These are phyloP conservation scores for Betta splendens DNA, from an alignment of 2,797 vertebrate genomes.

Conservation along the genomic window DNA sequence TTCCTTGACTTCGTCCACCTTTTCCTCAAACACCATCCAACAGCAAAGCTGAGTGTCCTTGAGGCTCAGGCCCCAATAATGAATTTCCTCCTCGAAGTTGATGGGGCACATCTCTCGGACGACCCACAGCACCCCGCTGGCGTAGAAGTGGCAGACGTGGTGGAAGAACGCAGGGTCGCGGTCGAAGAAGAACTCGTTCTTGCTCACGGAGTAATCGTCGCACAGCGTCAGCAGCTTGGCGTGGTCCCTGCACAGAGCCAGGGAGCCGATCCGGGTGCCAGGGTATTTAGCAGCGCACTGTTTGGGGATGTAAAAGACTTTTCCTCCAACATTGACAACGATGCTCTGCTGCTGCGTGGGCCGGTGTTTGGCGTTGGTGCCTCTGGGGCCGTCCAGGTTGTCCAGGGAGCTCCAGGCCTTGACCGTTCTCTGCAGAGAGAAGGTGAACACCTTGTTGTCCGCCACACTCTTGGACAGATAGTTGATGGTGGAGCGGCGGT, in stretches of 20 bases:
- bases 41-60: slow-evolving; percentile 83
- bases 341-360: slow-evolving; percentile 54
- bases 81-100: slow-evolving; percentile 85
- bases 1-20: slow-evolving; percentile 83
- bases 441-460: slow-evolving; percentile 70
- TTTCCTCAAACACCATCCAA: slow-evolving; percentile 85
- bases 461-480: slow-evolving; percentile 49
- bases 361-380: slow-evolving; percentile 14
- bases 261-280: slow-evolving; percentile 79
- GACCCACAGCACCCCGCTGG: slow-evolving; percentile 83
- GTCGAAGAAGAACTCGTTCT: slow-evolving; percentile 88
- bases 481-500: slow-evolving; percentile 68
- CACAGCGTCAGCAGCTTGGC: slow-evolving; percentile 79
- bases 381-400: slow-evolving; percentile 56
- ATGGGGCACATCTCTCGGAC: slow-evolving; percentile 85
- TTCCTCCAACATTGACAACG: slow-evolving; percentile 85
- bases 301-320: slow-evolving; percentile 79
- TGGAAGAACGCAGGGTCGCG: slow-evolving; percentile 84
- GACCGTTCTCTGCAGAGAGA: slow-evolving; percentile 77
- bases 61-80: slow-evolving; percentile 87
- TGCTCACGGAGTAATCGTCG: slow-evolving; percentile 84
- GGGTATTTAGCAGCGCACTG: slow-evolving; percentile 78
- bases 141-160: slow-evolving; percentile 86
- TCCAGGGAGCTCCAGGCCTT: slow-evolving; percentile 84
- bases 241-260: slow-evolving; percentile 79